These are phyloP conservation scores for Picathartes gymnocephalus DNA, from an alignment of 2,113 vertebrate genomes.

Conservation along the genomic window DNA sequence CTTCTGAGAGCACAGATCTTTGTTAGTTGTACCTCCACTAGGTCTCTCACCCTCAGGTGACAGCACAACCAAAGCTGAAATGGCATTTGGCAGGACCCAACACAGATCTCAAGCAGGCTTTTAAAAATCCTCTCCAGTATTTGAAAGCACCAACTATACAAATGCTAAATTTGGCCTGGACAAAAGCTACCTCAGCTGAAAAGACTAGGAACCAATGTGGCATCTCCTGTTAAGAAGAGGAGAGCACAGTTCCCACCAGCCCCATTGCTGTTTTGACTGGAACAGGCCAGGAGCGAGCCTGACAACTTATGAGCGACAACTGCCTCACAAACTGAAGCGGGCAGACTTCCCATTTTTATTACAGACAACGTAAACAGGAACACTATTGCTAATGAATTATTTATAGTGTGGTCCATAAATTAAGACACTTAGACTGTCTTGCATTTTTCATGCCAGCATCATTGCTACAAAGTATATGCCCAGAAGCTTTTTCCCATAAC, in stretches of 20 bases:
- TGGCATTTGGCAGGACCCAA: background rate
- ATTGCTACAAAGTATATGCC: background rate
- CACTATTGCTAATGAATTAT: background rate
- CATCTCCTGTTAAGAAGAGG: background rate
- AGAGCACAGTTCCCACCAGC: background rate
- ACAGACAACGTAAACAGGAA: background rate
- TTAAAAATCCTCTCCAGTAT: background rate
- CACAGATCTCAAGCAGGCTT: background rate
- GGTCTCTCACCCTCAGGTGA: background rate
- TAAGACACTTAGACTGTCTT: background rate
- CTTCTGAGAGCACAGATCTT: background rate
- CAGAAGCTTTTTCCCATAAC: constrained; percentile 6
- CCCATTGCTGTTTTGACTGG: fast-evolving
- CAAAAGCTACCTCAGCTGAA: background rate
- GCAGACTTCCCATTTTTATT: background rate
- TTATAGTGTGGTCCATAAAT: background rate
- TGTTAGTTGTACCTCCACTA: background rate
- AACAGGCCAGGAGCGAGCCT: background rate
- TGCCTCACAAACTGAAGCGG: background rate
- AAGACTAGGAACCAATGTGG: background rate
- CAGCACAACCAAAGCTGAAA: background rate
- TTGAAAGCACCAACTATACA: background rate
- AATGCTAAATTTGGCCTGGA: background rate
- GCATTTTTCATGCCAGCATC: background rate
- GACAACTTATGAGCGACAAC: background rate